Conservation (phyloP, 2,797 vertebrate genomes). For the Ptychobarbus kaznakovi region DNA sequence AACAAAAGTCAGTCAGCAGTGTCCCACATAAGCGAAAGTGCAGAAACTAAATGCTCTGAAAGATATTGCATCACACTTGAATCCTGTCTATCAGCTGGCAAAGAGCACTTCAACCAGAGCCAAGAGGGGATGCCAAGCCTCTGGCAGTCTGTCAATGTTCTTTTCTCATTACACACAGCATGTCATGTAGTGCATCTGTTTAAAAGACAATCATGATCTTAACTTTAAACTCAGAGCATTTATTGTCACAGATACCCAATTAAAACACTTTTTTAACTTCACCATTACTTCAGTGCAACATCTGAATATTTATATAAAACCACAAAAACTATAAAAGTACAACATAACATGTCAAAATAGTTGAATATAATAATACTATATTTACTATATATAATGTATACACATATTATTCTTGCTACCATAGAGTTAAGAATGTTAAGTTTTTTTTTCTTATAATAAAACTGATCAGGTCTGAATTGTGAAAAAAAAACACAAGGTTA, state of each 20-base stretch:
- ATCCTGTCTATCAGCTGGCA: conserved; percentile 25
- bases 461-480: neutral
- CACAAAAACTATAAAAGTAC: neutral
- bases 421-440: neutral
- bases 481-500: neutral
- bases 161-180: conserved; percentile 18
- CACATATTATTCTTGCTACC: neutral
- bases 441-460: neutral
- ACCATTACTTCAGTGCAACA: neutral
- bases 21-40: conserved; percentile 16
- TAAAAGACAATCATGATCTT: conserved; percentile 10
- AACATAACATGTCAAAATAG: neutral
- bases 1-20: neutral
- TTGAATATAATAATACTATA: neutral
- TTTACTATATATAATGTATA: neutral
- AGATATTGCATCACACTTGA: conserved; percentile 15
- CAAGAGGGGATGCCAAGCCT: conserved; percentile 10
- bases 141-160: conserved; percentile 5
- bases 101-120: neutral
- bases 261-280: neutral
- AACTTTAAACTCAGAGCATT: neutral
- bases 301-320: neutral
- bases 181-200: conserved; percentile 7
- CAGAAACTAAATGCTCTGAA: conserved; percentile 5
- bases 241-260: neutral